Evolutionary conservation across 2,797 vertebrate species (phyloP).

Genomic region (Chelonia mydas): DNA sequence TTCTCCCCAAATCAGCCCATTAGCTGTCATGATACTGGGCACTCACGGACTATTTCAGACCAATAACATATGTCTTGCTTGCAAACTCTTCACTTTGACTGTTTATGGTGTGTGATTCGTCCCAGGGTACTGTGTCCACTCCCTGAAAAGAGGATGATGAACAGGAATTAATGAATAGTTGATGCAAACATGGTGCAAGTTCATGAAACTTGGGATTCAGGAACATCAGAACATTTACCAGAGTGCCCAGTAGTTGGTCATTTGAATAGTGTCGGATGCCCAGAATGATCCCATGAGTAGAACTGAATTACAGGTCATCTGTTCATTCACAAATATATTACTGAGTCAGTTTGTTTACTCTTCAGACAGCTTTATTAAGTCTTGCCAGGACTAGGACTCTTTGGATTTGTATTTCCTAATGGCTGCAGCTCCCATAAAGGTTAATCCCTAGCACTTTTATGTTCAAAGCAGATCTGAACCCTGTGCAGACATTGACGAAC

Average conservation of each 20-base stretch:
- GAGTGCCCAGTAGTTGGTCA: neutral
- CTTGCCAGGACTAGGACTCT: neutral
- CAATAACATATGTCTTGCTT: neutral
- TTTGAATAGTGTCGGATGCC: neutral
- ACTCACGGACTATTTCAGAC: neutral
- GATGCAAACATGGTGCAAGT: neutral
- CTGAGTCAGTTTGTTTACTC: neutral
- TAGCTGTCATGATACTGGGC: neutral
- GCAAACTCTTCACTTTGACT: neutral
- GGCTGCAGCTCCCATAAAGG: neutral
- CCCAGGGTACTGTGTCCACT: neutral
- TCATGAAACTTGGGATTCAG: neutral
- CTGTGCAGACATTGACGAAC: neutral
- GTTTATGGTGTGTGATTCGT: neutral
- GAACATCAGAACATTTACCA: neutral
- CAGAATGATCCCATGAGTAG: neutral
- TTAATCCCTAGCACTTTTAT: neutral
- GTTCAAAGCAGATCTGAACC: neutral
- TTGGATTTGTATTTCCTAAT: neutral
- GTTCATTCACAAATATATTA: fast-evolving
- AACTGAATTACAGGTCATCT: neutral
- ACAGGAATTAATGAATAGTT: neutral
- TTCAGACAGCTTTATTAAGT: neutral
- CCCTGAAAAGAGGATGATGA: neutral
- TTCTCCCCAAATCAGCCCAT: neutral